Evolutionary conservation across 53 echinoderm and acorn worm species (phyloP).

Genomic region (Mesocentrotus franciscanus): DNA sequence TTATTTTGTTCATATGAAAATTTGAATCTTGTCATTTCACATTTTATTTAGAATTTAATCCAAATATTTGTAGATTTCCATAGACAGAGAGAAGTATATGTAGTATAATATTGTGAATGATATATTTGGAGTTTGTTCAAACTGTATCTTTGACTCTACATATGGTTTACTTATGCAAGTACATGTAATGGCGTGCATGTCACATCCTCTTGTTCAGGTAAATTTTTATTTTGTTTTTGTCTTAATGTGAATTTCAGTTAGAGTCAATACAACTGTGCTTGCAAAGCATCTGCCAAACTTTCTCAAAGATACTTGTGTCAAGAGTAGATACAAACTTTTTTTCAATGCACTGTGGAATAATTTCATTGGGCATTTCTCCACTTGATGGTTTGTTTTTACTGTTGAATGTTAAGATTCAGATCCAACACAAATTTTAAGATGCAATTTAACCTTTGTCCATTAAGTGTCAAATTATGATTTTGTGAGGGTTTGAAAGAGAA

Average conservation of each 20-base stretch:
- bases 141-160: background rate
- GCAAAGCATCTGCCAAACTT: slow-evolving; percentile 12
- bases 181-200: background rate
- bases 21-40: slow-evolving; percentile 31
- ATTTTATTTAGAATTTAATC: slow-evolving; percentile 51
- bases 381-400: background rate
- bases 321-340: background rate
- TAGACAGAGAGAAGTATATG: slow-evolving; percentile 32
- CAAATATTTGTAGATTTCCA: slow-evolving; percentile 40
- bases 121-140: slow-evolving; percentile 24
- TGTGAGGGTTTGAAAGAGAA: background rate
- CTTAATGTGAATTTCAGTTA: background rate
- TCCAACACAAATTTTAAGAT: background rate
- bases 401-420: background rate
- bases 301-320: background rate
- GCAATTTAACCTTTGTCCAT: background rate
- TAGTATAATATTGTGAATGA: slow-evolving; percentile 39
- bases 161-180: slow-evolving; percentile 36
- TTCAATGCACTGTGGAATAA: background rate
- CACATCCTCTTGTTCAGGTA: background rate
- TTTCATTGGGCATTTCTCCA: background rate
- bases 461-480: background rate
- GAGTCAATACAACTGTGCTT: background rate
- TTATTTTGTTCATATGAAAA: slow-evolving; percentile 22
- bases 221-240: background rate